Percentiles rank a stretch among this genome's conserved stretches.
phyloP scores from a whole-genome alignment of 2,888 invertebrate genomes.

The Amphipyra tragopoginis region DNA sequence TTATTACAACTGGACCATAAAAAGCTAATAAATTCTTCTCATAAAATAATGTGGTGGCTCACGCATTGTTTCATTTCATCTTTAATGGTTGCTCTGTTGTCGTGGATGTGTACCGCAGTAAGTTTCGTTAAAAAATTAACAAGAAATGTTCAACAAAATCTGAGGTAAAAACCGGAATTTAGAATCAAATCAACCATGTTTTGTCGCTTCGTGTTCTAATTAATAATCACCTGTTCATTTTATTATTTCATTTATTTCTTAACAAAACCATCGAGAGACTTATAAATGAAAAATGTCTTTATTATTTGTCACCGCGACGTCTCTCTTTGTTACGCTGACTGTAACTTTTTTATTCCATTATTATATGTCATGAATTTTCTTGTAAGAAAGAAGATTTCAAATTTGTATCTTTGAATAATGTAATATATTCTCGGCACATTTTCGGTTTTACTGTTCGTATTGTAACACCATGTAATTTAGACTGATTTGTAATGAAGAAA shows the following conservation, averaged over 20 bases:
- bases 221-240: slow-evolving; percentile 8
- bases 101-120: neutral
- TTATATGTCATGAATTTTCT: slow-evolving; percentile 17
- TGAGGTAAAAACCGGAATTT: slow-evolving; percentile 2
- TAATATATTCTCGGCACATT: neutral
- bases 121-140: slow-evolving; percentile 9
- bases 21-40: no score
- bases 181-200: slow-evolving; percentile 12
- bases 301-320: slow-evolving; percentile 25
- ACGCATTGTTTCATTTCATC: neutral
- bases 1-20: no score
- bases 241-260: slow-evolving; percentile 10
- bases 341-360: slow-evolving; percentile 33
- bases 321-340: slow-evolving; percentile 12
- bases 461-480: neutral
- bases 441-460: neutral
- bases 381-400: slow-evolving; percentile 13
- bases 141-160: neutral
- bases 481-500: neutral
- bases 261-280: slow-evolving; percentile 2
- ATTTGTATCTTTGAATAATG: slow-evolving; percentile 1
- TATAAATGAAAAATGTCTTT: slow-evolving; percentile 23
- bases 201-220: slow-evolving; percentile 13
- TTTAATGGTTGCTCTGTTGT: slow-evolving; percentile 9
- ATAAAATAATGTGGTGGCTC: no score